Percentiles rank a stretch among this genome's conserved stretches.
Evolutionary conservation across 2,113 vertebrate genomes (phyloP).

Genomic region (Sylvietta virens): DNA sequence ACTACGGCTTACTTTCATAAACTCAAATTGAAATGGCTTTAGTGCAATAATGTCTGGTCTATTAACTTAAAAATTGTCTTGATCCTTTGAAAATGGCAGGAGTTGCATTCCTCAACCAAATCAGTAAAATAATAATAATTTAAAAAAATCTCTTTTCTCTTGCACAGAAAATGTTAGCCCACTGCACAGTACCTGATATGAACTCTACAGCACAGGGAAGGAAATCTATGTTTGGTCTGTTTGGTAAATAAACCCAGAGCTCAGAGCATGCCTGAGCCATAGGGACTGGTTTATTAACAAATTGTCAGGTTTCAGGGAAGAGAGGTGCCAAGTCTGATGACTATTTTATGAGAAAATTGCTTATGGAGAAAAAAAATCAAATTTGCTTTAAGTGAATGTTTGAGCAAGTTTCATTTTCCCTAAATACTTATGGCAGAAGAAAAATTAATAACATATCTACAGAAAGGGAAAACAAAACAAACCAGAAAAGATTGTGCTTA

Average conservation of each 20-base stretch:
- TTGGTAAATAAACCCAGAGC: neutral
- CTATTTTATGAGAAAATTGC: neutral
- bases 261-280: neutral
- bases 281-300: neutral
- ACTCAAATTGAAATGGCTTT: slow-evolving; percentile 48
- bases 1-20: slow-evolving; percentile 23
- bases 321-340: neutral
- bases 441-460: neutral
- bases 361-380: neutral
- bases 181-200: neutral
- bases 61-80: slow-evolving; percentile 55
- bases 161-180: neutral
- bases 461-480: neutral
- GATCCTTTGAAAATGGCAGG: slow-evolving; percentile 16
- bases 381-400: neutral
- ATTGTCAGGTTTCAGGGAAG: neutral
- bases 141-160: neutral
- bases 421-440: neutral
- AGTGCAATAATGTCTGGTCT: slow-evolving; percentile 24
- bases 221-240: neutral
- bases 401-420: neutral
- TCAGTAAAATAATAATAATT: neutral
- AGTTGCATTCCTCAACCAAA: neutral
- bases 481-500: neutral
- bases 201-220: neutral